Evolutionary conservation across 2,888 invertebrate species (phyloP).

Genomic region (Orthosia gothica): DNA sequence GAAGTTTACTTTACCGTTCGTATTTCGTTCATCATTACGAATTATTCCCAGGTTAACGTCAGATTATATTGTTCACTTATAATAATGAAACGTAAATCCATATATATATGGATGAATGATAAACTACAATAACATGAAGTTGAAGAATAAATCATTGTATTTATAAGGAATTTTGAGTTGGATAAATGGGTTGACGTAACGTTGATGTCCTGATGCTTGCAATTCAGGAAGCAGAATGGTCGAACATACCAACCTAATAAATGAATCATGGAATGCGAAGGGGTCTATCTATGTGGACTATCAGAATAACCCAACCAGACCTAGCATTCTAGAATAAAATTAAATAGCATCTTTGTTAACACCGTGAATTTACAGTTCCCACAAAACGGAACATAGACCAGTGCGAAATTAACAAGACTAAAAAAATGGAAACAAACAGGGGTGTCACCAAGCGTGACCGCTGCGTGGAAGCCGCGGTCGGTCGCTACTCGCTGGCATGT

Average conservation of each 20-base stretch:
- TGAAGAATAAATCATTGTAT: neutral
- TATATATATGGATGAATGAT: conserved; percentile 5
- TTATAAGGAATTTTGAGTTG: neutral
- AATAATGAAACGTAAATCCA: conserved; percentile 4
- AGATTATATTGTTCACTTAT: conserved; percentile 35
- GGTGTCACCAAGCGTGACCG: conserved; percentile 79
- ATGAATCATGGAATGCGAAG: neutral
- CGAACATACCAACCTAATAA: neutral
- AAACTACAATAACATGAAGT: conserved; percentile 2
- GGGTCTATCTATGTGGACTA: neutral
- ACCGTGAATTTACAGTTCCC: conserved; percentile 40
- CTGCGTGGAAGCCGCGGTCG: conserved; percentile 65
- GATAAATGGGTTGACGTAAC: neutral
- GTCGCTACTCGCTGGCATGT: conserved; percentile 75
- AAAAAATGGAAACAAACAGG: conserved; percentile 69
- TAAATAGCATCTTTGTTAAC: neutral
- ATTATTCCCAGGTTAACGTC: conserved; percentile 49
- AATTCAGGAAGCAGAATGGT: neutral
- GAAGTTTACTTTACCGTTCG: conserved; percentile 60
- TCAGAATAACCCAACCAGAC: neutral
- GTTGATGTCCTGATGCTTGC: neutral
- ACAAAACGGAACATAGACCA: conserved; percentile 33
- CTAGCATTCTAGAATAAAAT: neutral
- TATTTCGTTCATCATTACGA: conserved; percentile 57
- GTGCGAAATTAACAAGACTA: conserved; percentile 46